Evolutionary conservation across 2,888 invertebrate genomes (phyloP), one percentile per base, ranked within the genome.

Genomic region (Hemaris fuciformis): DNA sequence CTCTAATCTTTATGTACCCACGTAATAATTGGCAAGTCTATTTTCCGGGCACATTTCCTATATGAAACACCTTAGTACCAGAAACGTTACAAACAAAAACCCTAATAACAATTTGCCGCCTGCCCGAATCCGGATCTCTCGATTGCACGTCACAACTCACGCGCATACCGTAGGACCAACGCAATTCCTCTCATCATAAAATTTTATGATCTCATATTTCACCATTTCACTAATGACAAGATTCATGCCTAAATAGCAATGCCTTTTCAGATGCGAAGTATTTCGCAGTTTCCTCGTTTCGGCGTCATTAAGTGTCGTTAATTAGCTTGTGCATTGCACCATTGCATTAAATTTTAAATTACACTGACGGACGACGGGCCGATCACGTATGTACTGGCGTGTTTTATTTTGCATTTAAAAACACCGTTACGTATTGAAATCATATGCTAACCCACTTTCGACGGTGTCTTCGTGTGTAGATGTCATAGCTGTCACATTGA

Each of bases 371-470:
- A 66, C 62, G 63, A 34, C 46, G 38, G 18, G 56, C 48, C 10
- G 60, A 69, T 73, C 72, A 73, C 74, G 74, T 72, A 67, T 48
- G 13, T 10, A 22, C 22, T 25, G 25, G 38, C 7, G 18, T n/a
- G 58, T 25, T 42, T 58, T 43, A 41, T 57, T 41, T 41, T 57
- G 41, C 34, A 57, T 57, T 41, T 57, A 38, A 57, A 38, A 57
- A 41, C 22, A 7, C 34, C 41, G 34, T 57, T 57, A 57, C 38
- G 34, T 38, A 53, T 53, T 53, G 53, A 53, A 53, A 53, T 31
- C 31, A 53, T 53, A 53, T 53, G 53, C 53, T 53, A 31, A 18
- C 53, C 53, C 20, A 53, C 53, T 27, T 53, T 53, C 27, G 3
- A 18, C 53, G 31, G 10, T 31, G 23, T 25, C 25, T 46, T 46